Evolutionary conservation across 2,113 vertebrate genomes (phyloP), one percentile per base, ranked within the genome.

Genomic region (Gadus chalcogrammus): DNA sequence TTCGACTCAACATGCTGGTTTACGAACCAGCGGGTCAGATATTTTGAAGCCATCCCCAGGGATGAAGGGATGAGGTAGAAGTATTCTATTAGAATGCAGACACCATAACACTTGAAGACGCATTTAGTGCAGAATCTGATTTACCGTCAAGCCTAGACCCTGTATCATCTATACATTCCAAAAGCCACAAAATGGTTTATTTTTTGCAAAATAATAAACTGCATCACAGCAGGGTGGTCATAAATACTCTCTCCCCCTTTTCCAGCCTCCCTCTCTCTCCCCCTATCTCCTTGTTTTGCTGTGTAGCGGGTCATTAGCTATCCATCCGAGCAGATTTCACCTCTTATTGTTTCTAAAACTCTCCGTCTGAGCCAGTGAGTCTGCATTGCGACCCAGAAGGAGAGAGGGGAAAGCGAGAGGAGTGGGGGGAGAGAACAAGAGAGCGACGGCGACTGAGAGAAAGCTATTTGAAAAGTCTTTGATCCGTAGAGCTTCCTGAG

Each of bases 401-500:
- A 48, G 42, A 35, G 42, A 48, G 42, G 42, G 11, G 42, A 0
- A 42, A 48, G 42, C 8, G 42, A 13, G 12, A 13, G 42, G 11
- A 13, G 42, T 48, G 42, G 42, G 12, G 15, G 55, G n/a, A 17
- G 38, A 64, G 35, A 5, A 3, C 6, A 22, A 3, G 20, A 12
- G 42, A 53, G 18, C n/a, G 27, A 58, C 16, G 35, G 24, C 35
- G 28, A 56, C 62, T 22, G 18, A 35, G 27, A 59, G 68, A 79
- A 72, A 65, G 69, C 78, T 65, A 64, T 86, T 87, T 79, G 79
- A 86, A 84, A 89, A 81, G 71, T 84, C 81, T 88, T 86, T 90
- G 84, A 90, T 89, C 87, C 70, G 35, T 70, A 64, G 78, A 81
- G 88, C 79, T 83, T 88, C 81, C 82, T 79, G 69, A 63, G 82